phyloP scores from a whole-genome alignment of 2,888 invertebrate species.

The Pammene aurita region DNA sequence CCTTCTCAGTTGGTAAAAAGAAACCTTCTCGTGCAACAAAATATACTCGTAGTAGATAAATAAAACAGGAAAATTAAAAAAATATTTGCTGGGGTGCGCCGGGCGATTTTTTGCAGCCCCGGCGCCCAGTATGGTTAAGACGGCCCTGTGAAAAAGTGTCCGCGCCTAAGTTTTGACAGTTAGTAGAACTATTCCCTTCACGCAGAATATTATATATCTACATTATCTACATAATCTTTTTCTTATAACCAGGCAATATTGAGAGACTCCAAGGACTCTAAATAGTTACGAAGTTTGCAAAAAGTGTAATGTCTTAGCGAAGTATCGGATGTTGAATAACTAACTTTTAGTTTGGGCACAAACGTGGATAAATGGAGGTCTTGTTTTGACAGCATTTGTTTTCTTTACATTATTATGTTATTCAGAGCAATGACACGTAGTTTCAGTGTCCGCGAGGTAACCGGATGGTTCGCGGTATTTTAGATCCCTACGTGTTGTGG shows the following conservation, averaged over 20 bases:
- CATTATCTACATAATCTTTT: background rate
- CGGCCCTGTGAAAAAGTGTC: slow-evolving; percentile 22
- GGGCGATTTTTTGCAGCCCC: no score
- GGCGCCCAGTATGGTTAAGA: no score
- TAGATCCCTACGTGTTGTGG: no score
- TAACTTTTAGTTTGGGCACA: background rate
- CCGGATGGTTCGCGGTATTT: no score
- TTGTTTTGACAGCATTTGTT: slow-evolving; percentile 3
- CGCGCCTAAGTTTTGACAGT: background rate
- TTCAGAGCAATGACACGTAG: no score
- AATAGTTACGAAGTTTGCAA: background rate
- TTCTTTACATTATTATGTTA: background rate
- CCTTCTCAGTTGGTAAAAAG: no score
- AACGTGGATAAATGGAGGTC: slow-evolving; percentile 14
- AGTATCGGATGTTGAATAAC: slow-evolving; percentile 20
- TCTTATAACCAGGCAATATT: background rate
- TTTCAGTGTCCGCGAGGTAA: no score
- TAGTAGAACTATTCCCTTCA: background rate
- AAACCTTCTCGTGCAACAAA: no score
- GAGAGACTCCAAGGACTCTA: background rate
- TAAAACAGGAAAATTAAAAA: no score
- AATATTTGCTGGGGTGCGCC: no score
- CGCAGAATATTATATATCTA: background rate
- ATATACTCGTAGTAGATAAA: no score
- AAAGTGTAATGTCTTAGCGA: slow-evolving; percentile 10